Conservation (phyloP, 1,140 invertebrate genomes). For the Platyscapa corneri region DNA sequence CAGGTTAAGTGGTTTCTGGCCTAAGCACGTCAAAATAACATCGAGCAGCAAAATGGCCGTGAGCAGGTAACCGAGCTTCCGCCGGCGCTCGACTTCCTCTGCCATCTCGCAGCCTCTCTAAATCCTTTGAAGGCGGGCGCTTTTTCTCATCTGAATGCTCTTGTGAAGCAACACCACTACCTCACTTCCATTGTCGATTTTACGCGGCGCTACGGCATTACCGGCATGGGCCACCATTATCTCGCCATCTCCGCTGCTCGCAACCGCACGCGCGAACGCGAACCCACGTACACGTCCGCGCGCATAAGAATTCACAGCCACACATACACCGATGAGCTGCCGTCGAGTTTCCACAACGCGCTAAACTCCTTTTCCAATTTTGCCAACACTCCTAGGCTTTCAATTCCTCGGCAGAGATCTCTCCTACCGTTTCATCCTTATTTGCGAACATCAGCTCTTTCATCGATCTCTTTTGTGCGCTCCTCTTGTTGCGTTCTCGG, state of each 20-base stretch:
- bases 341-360: background rate
- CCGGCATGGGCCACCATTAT: background rate
- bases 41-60: conserved; percentile 59
- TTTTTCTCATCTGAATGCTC: background rate
- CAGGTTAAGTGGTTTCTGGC: conserved; percentile 77
- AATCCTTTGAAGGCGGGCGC: background rate
- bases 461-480: no score
- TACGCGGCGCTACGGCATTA: background rate
- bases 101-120: conserved; percentile 37
- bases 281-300: background rate
- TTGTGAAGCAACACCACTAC: background rate
- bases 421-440: background rate
- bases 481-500: conserved; percentile 41
- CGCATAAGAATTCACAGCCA: background rate
- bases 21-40: conserved; percentile 60
- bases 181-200: background rate
- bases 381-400: background rate
- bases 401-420: conserved; percentile 14
- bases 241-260: background rate
- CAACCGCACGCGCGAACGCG: background rate
- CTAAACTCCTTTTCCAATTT: background rate
- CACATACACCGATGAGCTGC: background rate
- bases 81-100: conserved; percentile 39
- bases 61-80: conserved; percentile 44
- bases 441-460: background rate